phyloP scores from a whole-genome alignment of 1,140 invertebrate genomes.

The Drosophila varians region DNA sequence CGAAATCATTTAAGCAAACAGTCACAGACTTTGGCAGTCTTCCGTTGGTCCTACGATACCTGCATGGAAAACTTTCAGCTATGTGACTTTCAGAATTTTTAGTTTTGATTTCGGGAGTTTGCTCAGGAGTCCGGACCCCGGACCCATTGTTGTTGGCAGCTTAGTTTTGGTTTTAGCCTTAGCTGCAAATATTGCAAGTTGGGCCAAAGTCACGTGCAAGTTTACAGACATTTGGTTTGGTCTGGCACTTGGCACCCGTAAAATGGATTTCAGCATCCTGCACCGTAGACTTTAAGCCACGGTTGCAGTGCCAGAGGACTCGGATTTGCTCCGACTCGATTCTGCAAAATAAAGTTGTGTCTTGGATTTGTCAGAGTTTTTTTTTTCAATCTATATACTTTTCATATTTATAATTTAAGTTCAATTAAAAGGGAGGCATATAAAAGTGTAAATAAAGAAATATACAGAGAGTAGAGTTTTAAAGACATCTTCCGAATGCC shows the following conservation, averaged over 20 bases:
- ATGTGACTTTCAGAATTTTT: constrained; percentile 82
- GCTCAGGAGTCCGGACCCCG: too few species aligned
- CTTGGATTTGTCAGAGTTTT: neutral
- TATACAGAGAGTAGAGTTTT: neutral
- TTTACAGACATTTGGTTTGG: constrained; percentile 74
- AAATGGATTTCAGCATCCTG: constrained; percentile 26
- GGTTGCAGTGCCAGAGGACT: neutral
- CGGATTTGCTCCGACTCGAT: neutral
- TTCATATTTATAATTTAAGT: neutral
- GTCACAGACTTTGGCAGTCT: constrained; percentile 75
- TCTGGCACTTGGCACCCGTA: constrained; percentile 38
- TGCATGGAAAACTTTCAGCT: constrained; percentile 67
- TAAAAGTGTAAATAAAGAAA: neutral
- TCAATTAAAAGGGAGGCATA: neutral
- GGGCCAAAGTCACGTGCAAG: constrained; percentile 76
- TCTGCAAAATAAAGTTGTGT: neutral
- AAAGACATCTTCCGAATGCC: neutral
- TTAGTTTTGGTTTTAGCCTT: constrained; percentile 51
- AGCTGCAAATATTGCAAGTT: constrained; percentile 76
- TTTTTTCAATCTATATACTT: neutral
- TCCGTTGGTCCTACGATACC: constrained; percentile 44
- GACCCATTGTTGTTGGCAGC: constrained; percentile 61
- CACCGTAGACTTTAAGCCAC: constrained; percentile 23
- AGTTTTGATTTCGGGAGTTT: constrained; percentile 76
- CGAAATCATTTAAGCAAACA: constrained; percentile 80